These are phyloP conservation scores for Scaptomyza pallida DNA, from an alignment of 1,140 invertebrate genomes.

Conservation along the genomic window DNA sequence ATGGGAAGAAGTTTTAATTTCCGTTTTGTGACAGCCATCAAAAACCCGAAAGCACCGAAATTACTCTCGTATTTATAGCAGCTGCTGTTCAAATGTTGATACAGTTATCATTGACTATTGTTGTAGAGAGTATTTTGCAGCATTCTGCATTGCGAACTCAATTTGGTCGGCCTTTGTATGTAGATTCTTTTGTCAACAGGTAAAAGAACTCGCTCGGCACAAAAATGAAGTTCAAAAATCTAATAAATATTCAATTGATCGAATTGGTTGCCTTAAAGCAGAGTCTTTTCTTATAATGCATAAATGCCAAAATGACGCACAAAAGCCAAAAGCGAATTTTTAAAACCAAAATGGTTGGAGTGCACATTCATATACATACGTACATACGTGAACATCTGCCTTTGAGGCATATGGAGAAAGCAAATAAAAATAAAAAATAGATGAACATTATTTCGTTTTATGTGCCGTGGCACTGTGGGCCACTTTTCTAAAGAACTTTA, in stretches of 20 bases:
- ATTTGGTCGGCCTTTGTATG: constrained; percentile 43
- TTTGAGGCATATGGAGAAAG: constrained; percentile 53
- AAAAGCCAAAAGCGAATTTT: constrained; percentile 25
- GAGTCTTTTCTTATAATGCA: constrained; percentile 13
- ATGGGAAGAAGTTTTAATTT: constrained; percentile 68
- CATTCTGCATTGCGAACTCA: constrained; percentile 35
- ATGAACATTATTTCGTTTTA: constrained; percentile 57
- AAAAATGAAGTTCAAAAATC: constrained; percentile 55
- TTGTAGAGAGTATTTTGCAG: constrained; percentile 15
- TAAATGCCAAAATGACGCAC: constrained; percentile 26
- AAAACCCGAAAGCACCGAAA: constrained; percentile 32
- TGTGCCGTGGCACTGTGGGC: constrained; percentile 5
- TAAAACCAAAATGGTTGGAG: constrained; percentile 37
- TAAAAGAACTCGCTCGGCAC: constrained; percentile 14
- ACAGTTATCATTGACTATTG: constrained; percentile 30
- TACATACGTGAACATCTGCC: constrained; percentile 27
- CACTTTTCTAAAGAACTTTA: not conserved
- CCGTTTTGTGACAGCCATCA: constrained; percentile 53
- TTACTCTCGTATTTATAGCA: constrained; percentile 10
- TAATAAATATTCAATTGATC: constrained; percentile 72
- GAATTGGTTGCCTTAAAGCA: constrained; percentile 39
- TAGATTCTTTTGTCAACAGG: constrained; percentile 22
- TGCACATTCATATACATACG: constrained; percentile 23
- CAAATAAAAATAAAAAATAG: constrained; percentile 74
- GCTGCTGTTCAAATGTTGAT: not conserved